Base-by-base conservation (phyloP, 2,797 vertebrate species). In the Galaxias olidus region DNA sequence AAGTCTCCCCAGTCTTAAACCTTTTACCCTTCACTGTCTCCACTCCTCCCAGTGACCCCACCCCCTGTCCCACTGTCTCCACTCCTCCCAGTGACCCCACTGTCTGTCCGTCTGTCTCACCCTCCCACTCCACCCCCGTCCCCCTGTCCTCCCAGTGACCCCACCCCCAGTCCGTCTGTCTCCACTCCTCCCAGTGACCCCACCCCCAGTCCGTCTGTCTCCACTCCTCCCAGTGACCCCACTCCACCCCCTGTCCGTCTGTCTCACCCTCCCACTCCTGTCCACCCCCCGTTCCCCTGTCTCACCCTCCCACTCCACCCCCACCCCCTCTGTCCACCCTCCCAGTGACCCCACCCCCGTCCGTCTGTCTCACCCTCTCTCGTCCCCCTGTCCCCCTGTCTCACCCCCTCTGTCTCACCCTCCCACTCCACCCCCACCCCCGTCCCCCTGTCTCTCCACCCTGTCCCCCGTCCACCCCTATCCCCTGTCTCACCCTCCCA, bases 251-350 rank as follows among this genome's bases (percentile, higher is more conserved):
- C 17, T 19, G 4, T 8, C 61, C 50, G 18, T 17, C 18, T 10
- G 12, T 30, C 80, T 77, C 73, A 95, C 94, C 93, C 46, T 95
- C 94, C 94, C 93, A 93, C 73, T 95, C 93, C 61, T 94, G 89
- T n/a, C n/a, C n/a, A n/a, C n/a, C n/a, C n/a, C n/a, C n/a, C n/a
- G n/a, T n/a, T n/a, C n/a, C n/a, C n/a, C n/a, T n/a, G n/a, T n/a
- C 8, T 93, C 90, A 0, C 91, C 80, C 48, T 20, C 2, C 40
- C 19, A 1, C 17, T 30, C 18, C 40, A 5, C 19, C 19, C 10
- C 12, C 17, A 10, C 9, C n/a, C 15, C 3, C 13, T 10, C 17
- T 30, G 17, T 11, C 43, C 44, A 45, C 42, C 43, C 56, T 44
- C 57, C 17, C 17, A 18, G 4, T 43, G 43, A 14, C 43, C 17